Base-by-base conservation (phyloP, 2,797 vertebrate species). In the Todus mexicanus region DNA sequence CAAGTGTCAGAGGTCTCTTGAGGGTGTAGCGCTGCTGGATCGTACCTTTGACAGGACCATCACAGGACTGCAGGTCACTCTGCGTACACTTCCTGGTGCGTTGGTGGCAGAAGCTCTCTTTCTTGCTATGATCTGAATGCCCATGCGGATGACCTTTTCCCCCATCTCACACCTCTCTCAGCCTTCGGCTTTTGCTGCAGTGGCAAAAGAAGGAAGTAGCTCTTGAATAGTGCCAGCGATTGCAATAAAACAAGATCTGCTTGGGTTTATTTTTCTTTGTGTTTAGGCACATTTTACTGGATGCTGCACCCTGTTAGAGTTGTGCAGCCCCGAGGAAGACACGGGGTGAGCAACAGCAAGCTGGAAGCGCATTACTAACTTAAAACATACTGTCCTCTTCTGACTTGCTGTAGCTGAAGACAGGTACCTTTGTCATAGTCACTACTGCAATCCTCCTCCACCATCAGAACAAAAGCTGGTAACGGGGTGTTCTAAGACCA, bases 371-470 rank as follows among this genome's bases (percentile, higher is more conserved):
- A n/a, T 29, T 50, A 6, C 14, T 37, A 29, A 43, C n/a, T 42
- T 38, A 26, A 37, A 61, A 31, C 15, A 19, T 38, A 53, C 19
- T 51, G 48, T 38, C 31, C 35, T 51, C 31, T 75, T 43, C 18
- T 37, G 64, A 2, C 12, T 42, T 77, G 11, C 40, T 59, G 27
- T 21, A 31, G 63, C 27, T 66, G 35, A 51, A 74, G 38, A 0
- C 4, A 45, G 74, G 15, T 54, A 16, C 10, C 8, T 16, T 35
- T 69, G 54, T 63, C 26, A 12, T 15, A 26, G 17, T 56, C 47
- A 38, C 48, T 47, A 0, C 40, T 47, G 0, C 10, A 23, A 10
- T 15, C 29, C 48, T 10, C 19, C 22, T 11, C 5, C 17, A 3
- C 21, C 1, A 0, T 4, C 40, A 25, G 48, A 63, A 48, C 7